These are phyloP conservation scores for Pollimyrus isidori DNA, from an alignment of 2,113 vertebrate species.

Conservation along the genomic window DNA sequence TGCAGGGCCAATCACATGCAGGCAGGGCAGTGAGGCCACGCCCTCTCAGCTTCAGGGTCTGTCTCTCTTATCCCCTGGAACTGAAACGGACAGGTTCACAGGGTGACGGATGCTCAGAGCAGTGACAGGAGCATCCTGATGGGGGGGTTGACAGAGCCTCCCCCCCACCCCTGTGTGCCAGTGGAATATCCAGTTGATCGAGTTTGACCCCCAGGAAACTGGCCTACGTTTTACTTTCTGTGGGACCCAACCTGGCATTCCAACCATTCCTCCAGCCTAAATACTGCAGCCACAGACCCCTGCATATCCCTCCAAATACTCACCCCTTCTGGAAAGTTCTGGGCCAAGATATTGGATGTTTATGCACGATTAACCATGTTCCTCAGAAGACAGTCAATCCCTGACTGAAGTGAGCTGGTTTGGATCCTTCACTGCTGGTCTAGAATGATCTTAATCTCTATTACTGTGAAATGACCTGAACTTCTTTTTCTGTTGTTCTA, in stretches of 20 bases:
- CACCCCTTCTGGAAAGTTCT: neutral
- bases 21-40: neutral
- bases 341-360: neutral
- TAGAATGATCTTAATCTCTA: neutral
- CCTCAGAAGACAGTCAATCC: neutral
- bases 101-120: constrained; percentile 39
- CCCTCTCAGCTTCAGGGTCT: neutral
- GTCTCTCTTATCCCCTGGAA: constrained; percentile 27
- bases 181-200: neutral
- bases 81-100: constrained; percentile 44
- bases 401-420: neutral
- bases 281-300: neutral
- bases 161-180: neutral
- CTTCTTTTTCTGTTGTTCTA: neutral
- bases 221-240: neutral
- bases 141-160: neutral
- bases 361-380: neutral
- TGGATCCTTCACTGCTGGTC: neutral
- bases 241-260: neutral
- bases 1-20: neutral
- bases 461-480: neutral
- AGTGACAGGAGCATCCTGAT: neutral
- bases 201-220: neutral
- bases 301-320: neutral
- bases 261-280: neutral